Evolutionary conservation across 2,888 invertebrate genomes (phyloP), one percentile per base, ranked within the genome.

Genomic region (Julus scanicus): DNA sequence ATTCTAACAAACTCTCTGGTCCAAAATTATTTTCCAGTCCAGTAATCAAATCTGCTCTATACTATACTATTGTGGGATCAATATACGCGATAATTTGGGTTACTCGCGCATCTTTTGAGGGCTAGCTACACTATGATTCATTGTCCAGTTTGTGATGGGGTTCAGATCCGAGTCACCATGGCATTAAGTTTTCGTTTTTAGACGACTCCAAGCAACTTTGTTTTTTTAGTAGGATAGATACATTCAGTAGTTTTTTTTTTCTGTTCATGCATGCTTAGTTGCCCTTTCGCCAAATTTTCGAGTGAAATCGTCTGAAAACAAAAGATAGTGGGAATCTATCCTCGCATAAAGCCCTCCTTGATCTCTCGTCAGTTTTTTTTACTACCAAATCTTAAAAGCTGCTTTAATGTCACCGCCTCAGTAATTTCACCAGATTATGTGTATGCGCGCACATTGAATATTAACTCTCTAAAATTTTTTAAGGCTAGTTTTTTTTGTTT

Each of bases 261-360:
- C 71, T 8, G 29, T 9, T 20, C 9, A 20, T 20, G 11, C 71
- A 71, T 71, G 71, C 71, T 20, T 20, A 20, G 71, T 71, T 29
- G 20, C 29, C 29, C 71, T 71, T 71, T 71, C 71, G 71, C 71
- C 71, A 29, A 71, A 71, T 71, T 71, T 71, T 71, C 71, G 29
- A 71, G 71, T 71, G 71, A 71, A 71, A 71, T 71, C 71, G 71
- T 20, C 71, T 71, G 71, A 71, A 71, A 71, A 71, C 71, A 71
- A 71, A 71, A 71, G 71, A 71, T 71, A 71, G 71, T 71, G 71
- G 71, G 71, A 71, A 29, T 71, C 29, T 71, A 29, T 71, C 71
- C 71, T 71, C 71, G 71, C 71, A 71, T 71, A 71, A 71, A 71
- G 71, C 71, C 9, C 29, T 9, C 71, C 71, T 71, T 71, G 71